phyloP scores from a whole-genome alignment of 1,140 invertebrate genomes.

The Brachionus plicatilis region DNA sequence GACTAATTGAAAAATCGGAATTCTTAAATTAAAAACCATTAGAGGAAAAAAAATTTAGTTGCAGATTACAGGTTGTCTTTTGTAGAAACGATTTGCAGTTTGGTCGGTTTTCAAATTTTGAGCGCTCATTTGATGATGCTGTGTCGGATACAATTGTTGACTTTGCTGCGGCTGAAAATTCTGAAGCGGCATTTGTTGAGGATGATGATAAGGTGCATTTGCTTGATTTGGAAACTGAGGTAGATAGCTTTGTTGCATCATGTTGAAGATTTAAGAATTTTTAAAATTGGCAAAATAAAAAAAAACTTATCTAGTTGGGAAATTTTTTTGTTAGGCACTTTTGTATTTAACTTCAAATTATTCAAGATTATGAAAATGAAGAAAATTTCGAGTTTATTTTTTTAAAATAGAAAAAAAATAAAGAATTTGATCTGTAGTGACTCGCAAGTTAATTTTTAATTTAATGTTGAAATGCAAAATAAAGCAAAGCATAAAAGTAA shows the following conservation, averaged over 20 bases:
- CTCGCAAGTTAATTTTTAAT: neutral
- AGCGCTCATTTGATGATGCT: neutral
- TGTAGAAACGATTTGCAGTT: neutral
- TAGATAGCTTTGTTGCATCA: constrained; percentile 40
- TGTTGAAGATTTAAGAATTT: neutral
- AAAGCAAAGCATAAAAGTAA: neutral
- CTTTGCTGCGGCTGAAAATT: neutral
- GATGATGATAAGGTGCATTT: neutral
- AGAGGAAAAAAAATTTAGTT: neutral
- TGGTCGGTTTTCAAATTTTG: constrained; percentile 6
- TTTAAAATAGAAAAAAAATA: neutral
- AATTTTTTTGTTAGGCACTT: neutral
- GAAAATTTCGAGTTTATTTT: neutral
- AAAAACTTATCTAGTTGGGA: neutral
- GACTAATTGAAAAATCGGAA: neutral
- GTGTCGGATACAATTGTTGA: neutral
- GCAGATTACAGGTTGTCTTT: constrained; percentile 1
- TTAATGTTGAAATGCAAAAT: neutral
- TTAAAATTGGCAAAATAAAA: neutral
- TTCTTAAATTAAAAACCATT: neutral
- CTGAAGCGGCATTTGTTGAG: constrained; percentile 1
- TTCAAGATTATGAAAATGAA: neutral
- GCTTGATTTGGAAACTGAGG: constrained; percentile 24
- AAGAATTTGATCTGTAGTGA: neutral
- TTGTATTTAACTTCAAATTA: neutral